Evolutionary conservation across 2,888 invertebrate species (phyloP), one percentile per base, ranked within the genome.

Genomic region (Morpho deidamia): DNA sequence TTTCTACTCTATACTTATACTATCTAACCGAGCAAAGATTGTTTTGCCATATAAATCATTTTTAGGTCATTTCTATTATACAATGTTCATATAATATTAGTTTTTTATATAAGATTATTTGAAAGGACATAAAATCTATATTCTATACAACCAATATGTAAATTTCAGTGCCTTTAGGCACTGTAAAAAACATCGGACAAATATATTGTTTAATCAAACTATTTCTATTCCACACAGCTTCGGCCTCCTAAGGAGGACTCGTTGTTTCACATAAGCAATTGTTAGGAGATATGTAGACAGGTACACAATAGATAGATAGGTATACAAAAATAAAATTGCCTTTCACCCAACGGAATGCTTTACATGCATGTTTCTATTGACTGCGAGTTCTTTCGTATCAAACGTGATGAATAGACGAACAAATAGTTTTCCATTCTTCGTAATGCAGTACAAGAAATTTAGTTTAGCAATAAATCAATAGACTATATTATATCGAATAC

Each of bases 291-390:
- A 58, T 48, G 48, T 51, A 42, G 59, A n/a, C n/a, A 49, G 35
- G 33, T 34, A 42, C n/a, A 58, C 47, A 53, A 53, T 51, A 56
- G 51, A n/a, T 51, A 42, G 59, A n/a, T 7, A 49, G 35, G 33
- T 34, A 42, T 8, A 58, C 47, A 53, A 53, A 51, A 56, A 49
- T 53, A 57, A 62, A 65, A 60, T 62, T 65, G 61, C 60, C 54
- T 64, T 63, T 63, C 58, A 61, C 65, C 58, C 59, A 65, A 67
- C 63, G 63, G 66, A 71, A 71, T 62, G 65, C 62, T 60, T 62
- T 62, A 66, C 68, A 65, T 65, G 62, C 58, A 60, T 58, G 58
- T 60, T 62, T 48, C 45, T 40, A 10, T 47, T 47, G 41, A 49
- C 41, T 42, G 42, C 11, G n/a, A 38, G 12, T 41, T 12, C 41